Conservation (phyloP, 2,113 vertebrate genomes). For the Leptosomus discolor region DNA sequence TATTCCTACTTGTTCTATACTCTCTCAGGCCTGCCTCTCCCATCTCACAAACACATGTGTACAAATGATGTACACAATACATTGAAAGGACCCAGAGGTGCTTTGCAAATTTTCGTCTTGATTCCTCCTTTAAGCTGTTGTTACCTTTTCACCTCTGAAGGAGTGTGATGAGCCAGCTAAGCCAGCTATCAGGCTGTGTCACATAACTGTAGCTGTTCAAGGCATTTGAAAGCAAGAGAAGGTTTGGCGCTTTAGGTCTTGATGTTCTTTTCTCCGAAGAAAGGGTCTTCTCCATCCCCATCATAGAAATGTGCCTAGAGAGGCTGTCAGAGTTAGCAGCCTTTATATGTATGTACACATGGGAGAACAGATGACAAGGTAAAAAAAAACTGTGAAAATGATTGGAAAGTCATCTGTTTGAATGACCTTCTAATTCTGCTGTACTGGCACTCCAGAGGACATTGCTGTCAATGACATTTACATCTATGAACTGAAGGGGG, state of each 20-base stretch:
- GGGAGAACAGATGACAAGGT: slow-evolving; percentile 19
- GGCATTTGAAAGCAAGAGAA: neutral
- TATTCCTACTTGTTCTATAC: neutral
- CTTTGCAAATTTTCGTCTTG: slow-evolving; percentile 12
- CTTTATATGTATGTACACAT: neutral
- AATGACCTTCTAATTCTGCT: neutral
- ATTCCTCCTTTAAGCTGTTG: neutral
- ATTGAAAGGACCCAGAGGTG: slow-evolving; percentile 45
- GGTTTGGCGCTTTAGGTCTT: neutral
- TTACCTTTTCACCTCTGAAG: neutral
- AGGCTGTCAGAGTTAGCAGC: neutral
- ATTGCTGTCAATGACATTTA: slow-evolving; percentile 6
- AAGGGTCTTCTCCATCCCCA: neutral
- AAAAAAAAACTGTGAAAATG: neutral
- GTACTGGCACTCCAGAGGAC: neutral
- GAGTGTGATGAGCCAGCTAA: neutral
- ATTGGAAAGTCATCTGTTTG: slow-evolving; percentile 22
- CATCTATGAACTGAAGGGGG: neutral
- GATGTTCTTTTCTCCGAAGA: neutral
- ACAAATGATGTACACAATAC: slow-evolving; percentile 25
- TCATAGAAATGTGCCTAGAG: neutral
- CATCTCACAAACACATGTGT: neutral
- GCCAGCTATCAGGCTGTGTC: neutral
- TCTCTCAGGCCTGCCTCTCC: slow-evolving; percentile 17
- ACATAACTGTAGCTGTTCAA: neutral